Conservation (phyloP, 2,113 vertebrate species). For the Carassius auratus region DNA sequence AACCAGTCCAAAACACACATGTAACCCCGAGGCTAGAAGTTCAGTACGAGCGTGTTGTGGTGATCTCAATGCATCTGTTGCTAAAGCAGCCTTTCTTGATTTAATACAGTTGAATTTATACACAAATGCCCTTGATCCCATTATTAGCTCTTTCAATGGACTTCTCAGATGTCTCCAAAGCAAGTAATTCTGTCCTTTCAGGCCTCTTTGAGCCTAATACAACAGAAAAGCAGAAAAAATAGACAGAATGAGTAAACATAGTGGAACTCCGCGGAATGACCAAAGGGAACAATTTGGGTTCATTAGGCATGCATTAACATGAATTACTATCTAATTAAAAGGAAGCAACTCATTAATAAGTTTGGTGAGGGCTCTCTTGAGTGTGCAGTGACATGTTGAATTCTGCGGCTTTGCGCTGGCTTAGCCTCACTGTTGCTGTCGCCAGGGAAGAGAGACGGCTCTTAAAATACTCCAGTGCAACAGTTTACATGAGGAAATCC, state of each 20-base stretch:
- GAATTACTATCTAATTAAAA: constrained; percentile 83
- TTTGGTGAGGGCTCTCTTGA: constrained; percentile 72
- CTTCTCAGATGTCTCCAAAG: constrained; percentile 32
- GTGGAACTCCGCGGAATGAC: constrained; percentile 74
- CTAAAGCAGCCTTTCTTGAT: constrained; percentile 1
- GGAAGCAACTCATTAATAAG: constrained; percentile 82
- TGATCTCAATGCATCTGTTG: constrained; percentile 6
- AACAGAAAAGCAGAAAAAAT: constrained; percentile 66
- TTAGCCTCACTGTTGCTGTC: constrained; percentile 7
- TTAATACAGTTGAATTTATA: constrained; percentile 17
- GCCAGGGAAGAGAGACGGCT: constrained; percentile 21
- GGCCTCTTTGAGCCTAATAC: constrained; percentile 45
- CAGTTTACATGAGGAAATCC: constrained; percentile 34
- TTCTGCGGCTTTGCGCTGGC: constrained; percentile 17
- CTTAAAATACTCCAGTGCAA: constrained; percentile 14
- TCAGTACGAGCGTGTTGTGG: neutral
- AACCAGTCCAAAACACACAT: neutral
- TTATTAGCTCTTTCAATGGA: constrained; percentile 32
- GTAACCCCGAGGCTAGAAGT: neutral
- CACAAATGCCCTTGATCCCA: constrained; percentile 6
- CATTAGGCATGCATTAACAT: constrained; percentile 82
- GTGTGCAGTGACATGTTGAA: constrained; percentile 59
- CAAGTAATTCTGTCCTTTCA: constrained; percentile 33
- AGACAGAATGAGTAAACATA: constrained; percentile 74
- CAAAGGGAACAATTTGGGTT: constrained; percentile 76